Conservation (phyloP, 2,888 invertebrate genomes). For the Orthosia cruda region DNA sequence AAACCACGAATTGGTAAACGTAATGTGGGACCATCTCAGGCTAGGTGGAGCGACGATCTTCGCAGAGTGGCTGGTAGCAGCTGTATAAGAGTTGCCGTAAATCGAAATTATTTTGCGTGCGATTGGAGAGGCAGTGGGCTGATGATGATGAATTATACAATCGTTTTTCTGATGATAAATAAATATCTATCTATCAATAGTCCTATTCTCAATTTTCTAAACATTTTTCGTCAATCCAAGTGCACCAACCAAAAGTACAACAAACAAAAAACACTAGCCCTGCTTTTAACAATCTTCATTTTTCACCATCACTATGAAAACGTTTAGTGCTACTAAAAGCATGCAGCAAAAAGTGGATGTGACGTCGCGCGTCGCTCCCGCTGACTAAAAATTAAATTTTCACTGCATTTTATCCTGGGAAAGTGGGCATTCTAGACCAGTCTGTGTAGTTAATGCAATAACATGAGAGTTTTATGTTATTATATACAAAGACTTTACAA, state of each 20-base stretch:
- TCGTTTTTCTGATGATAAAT: too few relatives aligned
- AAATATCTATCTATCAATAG: too few relatives aligned
- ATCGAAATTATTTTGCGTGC: too few relatives aligned
- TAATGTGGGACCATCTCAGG: too few relatives aligned
- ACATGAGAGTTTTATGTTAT: not conserved
- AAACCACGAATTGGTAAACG: too few relatives aligned
- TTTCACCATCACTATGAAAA: conserved; percentile 20
- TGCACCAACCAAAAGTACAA: not conserved
- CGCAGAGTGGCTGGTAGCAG: too few relatives aligned
- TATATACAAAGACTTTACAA: not conserved
- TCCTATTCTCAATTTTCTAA: too few relatives aligned
- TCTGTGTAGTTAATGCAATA: not conserved
- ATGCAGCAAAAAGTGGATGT: conserved; percentile 23
- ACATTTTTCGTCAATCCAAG: not conserved
- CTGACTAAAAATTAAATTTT: conserved; percentile 20
- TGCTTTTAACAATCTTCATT: conserved; percentile 24
- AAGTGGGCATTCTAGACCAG: not conserved
- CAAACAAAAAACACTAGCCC: not conserved
- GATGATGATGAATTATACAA: too few relatives aligned
- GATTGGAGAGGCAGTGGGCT: too few relatives aligned
- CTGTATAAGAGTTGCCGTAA: too few relatives aligned
- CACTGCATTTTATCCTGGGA: not conserved
- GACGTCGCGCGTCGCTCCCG: not conserved
- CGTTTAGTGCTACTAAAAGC: conserved; percentile 44
- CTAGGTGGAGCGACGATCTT: too few relatives aligned